Percentiles rank a stretch among this genome's conserved stretches.
These are phyloP conservation scores for Shargacucullia verbasci DNA, from an alignment of 2,888 invertebrate genomes.

Conservation along the genomic window DNA sequence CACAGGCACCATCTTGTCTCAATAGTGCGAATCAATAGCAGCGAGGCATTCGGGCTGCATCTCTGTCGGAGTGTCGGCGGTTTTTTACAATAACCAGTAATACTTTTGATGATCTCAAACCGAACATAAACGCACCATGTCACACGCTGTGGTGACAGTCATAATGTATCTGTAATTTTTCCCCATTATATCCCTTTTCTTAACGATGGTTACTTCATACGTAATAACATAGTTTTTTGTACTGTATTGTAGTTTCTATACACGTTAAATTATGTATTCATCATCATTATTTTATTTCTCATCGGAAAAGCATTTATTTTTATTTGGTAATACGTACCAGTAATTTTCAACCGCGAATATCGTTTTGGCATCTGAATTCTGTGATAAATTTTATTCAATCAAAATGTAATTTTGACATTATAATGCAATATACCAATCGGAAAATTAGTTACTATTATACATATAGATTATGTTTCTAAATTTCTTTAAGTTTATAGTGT, in stretches of 20 bases:
- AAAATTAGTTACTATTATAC: slow-evolving; percentile 56
- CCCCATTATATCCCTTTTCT: slow-evolving; percentile 40
- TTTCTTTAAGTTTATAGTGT: slow-evolving; percentile 47
- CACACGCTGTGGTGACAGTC: slow-evolving; percentile 24
- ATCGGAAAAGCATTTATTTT: slow-evolving; percentile 51
- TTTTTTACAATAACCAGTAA: slow-evolving; percentile 8
- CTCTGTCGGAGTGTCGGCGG: no score
- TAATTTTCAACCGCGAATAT: slow-evolving; percentile 50
- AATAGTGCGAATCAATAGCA: no score
- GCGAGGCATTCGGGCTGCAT: no score
- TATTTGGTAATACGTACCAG: slow-evolving; percentile 49
- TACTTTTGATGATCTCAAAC: slow-evolving; percentile 37
- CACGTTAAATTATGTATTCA: slow-evolving; percentile 48
- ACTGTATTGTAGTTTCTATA: slow-evolving; percentile 50
- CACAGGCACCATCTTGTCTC: no score
- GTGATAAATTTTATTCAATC: slow-evolving; percentile 77
- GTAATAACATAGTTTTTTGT: slow-evolving; percentile 56
- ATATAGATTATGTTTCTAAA: slow-evolving; percentile 53
- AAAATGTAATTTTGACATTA: slow-evolving; percentile 74
- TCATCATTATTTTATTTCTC: slow-evolving; percentile 45
- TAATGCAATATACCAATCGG: slow-evolving; percentile 58
- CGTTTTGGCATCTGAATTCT: slow-evolving; percentile 74
- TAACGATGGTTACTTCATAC: slow-evolving; percentile 60
- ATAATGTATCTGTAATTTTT: slow-evolving; percentile 35
- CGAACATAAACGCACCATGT: slow-evolving; percentile 5